phyloP scores from a whole-genome alignment of 1,140 invertebrate genomes.

The Calliphora vicina region DNA sequence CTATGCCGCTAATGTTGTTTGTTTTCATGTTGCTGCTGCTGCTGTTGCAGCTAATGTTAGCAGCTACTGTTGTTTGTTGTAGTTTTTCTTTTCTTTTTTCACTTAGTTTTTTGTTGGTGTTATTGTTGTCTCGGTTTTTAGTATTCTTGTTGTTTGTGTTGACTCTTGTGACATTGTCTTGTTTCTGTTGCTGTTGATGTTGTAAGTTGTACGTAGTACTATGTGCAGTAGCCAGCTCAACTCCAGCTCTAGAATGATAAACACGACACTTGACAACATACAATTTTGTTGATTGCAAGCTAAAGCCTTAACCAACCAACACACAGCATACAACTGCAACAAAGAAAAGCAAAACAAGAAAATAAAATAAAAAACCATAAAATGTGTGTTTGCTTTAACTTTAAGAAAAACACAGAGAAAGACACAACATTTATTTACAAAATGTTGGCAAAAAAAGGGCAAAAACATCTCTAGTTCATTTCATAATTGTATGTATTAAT shows the following conservation, averaged over 20 bases:
- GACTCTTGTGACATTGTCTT: conserved; percentile 35
- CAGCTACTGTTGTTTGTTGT: background rate
- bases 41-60: background rate
- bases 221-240: background rate
- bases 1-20: conserved; percentile 37
- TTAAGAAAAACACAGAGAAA: background rate
- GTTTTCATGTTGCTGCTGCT: background rate
- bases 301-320: background rate
- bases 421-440: background rate
- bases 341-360: background rate
- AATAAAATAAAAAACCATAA: background rate
- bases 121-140: background rate
- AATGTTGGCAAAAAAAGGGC: background rate
- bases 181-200: conserved; percentile 5
- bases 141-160: background rate
- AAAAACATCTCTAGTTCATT: background rate
- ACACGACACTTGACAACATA: conserved; percentile 15
- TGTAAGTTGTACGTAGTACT: background rate
- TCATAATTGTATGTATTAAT: conserved; percentile 4
- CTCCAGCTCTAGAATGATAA: background rate
- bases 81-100: background rate
- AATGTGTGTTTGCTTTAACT: background rate
- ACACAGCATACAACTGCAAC: background rate
- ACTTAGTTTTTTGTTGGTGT: background rate
- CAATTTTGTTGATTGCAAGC: background rate